Percentiles rank a stretch among this genome's conserved stretches.
phyloP scores from a whole-genome alignment of 2,797 vertebrate species.

The Sebastes reedi region DNA sequence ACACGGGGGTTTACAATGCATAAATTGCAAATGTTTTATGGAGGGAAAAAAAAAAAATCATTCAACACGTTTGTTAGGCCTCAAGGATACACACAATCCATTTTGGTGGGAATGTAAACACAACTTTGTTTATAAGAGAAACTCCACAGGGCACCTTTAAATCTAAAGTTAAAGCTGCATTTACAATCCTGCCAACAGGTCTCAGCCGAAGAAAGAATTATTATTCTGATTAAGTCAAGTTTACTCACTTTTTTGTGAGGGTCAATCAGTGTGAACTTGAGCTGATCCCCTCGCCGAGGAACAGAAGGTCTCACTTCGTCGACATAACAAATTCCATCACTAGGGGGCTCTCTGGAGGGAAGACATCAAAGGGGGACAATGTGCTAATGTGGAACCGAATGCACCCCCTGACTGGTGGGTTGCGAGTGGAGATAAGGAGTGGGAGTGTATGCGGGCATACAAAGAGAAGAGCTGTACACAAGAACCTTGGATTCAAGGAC shows the following conservation, averaged over 20 bases:
- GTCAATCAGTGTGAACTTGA: conserved; percentile 20
- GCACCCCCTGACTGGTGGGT: conserved; percentile 46
- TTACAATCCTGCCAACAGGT: background rate
- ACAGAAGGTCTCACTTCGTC: conserved; percentile 24
- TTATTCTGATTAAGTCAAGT: conserved; percentile 5
- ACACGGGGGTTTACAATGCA: background rate
- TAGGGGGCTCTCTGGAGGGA: conserved; percentile 50
- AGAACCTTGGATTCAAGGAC: conserved; percentile 40
- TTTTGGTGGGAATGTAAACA: background rate
- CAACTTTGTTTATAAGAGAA: background rate
- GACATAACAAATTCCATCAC: conserved; percentile 50
- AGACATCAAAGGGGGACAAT: conserved; percentile 68
- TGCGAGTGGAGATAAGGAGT: conserved; percentile 57
- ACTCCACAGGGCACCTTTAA: background rate
- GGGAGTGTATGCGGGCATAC: conserved; percentile 20
- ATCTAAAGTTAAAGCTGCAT: background rate
- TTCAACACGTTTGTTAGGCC: background rate
- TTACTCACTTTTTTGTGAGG: background rate
- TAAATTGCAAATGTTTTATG: background rate
- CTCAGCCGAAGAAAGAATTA: background rate
- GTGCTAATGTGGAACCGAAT: conserved; percentile 59
- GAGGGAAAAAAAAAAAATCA: background rate
- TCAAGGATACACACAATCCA: background rate
- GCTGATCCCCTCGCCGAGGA: conserved; percentile 15
- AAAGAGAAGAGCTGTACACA: conserved; percentile 26